These are phyloP conservation scores for Parauchenoglanis punctatus DNA, from an alignment of 2,797 vertebrate species.

Conservation along the genomic window DNA sequence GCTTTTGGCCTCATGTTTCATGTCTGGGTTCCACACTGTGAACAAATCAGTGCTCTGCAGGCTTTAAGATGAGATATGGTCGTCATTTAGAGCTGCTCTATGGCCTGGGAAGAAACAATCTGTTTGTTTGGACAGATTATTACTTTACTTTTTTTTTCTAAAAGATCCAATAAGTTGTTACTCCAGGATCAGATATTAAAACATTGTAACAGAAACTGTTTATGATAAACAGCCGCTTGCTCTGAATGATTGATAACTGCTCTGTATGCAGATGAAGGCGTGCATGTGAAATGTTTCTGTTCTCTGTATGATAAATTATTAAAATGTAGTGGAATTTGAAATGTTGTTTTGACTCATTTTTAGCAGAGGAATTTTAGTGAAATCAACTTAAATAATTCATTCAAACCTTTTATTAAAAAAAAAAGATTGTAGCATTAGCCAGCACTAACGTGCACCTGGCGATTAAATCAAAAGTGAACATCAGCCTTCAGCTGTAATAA, in stretches of 20 bases:
- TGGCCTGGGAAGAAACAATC: neutral
- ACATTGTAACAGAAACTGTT: neutral
- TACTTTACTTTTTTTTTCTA: neutral
- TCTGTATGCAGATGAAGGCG: neutral
- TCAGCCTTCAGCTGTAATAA: conserved; percentile 36
- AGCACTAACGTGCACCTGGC: neutral
- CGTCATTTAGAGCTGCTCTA: neutral
- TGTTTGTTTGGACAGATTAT: neutral
- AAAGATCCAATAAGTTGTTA: neutral
- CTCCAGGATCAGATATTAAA: neutral
- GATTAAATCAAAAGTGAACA: conserved; percentile 22
- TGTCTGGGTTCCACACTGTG: neutral
- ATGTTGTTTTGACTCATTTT: neutral
- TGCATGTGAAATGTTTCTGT: neutral
- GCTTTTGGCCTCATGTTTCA: neutral
- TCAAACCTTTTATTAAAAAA: neutral
- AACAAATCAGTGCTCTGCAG: neutral
- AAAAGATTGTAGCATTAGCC: neutral
- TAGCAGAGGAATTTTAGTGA: no score
- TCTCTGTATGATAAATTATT: neutral
- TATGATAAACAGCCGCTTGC: neutral
- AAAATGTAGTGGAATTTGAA: conserved; percentile 8
- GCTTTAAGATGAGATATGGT: neutral
- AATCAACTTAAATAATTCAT: neutral
- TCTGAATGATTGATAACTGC: conserved; percentile 1